Evolutionary conservation across 2,113 vertebrate species (phyloP), one percentile per base, ranked within the genome.

Genomic region (Neomonachus schauinslandi): DNA sequence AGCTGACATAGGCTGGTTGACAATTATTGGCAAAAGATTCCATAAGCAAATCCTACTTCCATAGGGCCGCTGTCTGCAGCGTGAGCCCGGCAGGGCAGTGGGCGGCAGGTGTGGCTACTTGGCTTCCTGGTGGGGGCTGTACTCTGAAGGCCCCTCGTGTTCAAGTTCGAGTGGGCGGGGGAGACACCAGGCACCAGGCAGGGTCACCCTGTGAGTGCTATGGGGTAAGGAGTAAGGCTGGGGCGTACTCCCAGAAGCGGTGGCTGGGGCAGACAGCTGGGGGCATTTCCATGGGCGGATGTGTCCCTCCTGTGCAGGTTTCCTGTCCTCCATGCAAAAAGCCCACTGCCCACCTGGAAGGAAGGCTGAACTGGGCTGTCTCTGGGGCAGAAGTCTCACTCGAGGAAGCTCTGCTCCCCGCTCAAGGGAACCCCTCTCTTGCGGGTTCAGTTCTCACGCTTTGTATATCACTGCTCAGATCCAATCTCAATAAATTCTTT

Each of bases 31-130:
- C 28, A 15, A 63, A 36, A 79, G 21, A 39, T 53, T 55, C 63
- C 46, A 11, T 15, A 4, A 76, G 72, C 22, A 53, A 31, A 49
- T 2, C 13, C 16, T 21, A 18, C 22, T 74, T 46, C 24, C n/a
- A 2, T 0, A 13, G 19, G 22, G 72, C 51, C 18, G 0, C 51
- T 14, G 2, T 46, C 51, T 7, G 14, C 11, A 31, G 39, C 8
- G 26, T 33, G n/a, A 57, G 36, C 74, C 4, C 5, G 76, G 16
- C 33, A 8, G 33, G 61, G 18, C 6, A 5, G 51, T 10, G 36
- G 53, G 53, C 7, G 18, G 28, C n/a, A 6, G 22, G 24, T 14
- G 46, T 22, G 42, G 11, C 49, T 42, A 0, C 33, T 67, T 2
- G 13, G 49, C 46, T 82, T 51, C 61, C 31, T 22, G 71, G 67